Evolutionary conservation across 2,113 vertebrate species (phyloP), one percentile per base, ranked within the genome.

Genomic region (Anarhynchus alexandrinus): DNA sequence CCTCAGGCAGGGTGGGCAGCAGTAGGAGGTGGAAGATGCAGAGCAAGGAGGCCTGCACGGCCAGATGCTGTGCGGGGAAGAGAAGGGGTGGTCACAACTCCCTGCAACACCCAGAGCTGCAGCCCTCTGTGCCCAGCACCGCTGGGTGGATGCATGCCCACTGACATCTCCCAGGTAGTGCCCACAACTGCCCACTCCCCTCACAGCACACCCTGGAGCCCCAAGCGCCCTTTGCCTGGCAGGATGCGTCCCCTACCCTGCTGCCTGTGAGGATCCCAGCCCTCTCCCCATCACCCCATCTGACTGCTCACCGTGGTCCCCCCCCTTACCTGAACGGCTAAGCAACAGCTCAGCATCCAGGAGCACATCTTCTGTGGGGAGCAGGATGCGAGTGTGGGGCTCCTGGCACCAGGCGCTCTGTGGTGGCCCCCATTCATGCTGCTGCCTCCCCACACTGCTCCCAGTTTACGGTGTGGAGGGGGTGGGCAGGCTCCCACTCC

Each of bases 11-110:
- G 17, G 82, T 94, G 32, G 81, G 93, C 76, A 98, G 96, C 59
- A 98, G 97, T 11, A 98, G 96, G 65, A 98, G 96, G 76, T 99
- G 78, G 86, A 98, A 98, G 94, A 98, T 70, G 38, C 98, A 98
- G 62, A 98, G 97, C 82, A 98, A 84, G 66, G 98, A 98, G 25
- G 96, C 95, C 97, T 98, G 97, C 51, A 99, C 98, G 12, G 98
- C 84, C 66, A 99, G 90, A 88, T 99, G 98, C 99, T 99, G 94
- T 12, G 14, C 9, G 5, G 30, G 65, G 62, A 94, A 91, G 6
- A 40, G 42, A 19, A 11, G 8, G 12, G 21, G 10, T 9, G 2
- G 45, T 83, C 2, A 2, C 0, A 1, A 45, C 49, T 25, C 22
- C 22, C 49, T 51, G 49, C 49, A 25, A 6, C 22, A 5, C 49